Base-by-base conservation (phyloP, 2,113 vertebrate genomes). In the Pomatorhinus ruficollis region DNA sequence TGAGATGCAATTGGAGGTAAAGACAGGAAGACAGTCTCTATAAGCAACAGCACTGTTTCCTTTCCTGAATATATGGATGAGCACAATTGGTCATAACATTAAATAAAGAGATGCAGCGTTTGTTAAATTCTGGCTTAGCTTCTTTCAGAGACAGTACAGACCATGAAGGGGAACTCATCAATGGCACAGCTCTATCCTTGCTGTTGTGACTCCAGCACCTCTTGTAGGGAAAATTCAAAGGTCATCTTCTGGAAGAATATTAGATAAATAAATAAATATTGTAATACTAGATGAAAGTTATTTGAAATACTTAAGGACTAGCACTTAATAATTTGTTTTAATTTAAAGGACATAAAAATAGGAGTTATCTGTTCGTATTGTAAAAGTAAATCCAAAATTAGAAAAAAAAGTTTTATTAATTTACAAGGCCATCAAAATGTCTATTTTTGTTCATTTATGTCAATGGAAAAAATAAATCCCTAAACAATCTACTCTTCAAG, bases 71-170 rank as follows among this genome's bases (percentile, higher is more conserved):
- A 59, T 22, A 44, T 12, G 7, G 71, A 65, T 10, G 3, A 35
- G 23, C 42, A 50, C 4, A 5, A 83, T 11, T 53, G 35, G 54
- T 12, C 0, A 0, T 21, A 76, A 84, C 22, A 39, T 39, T 82
- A 76, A 57, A 33, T 39, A 61, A 61, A 53, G 12, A 65, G 63
- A 64, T 5, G 11, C 14, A 64, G 35, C n/a, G 4, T 54, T 39
- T 76, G 49, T 0, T 71, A 70, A 81, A 78, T 72, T 89, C n/a
- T 83, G 24, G 2, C 40, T 68, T 63, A 54, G 33, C 18, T 83
- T 72, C 50, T 56, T 86, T 80, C n/a, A 35, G 9, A 59, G 31
- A 56, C 5, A 35, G 15, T 13, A 20, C 8, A 83, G 77, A 65
- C 78, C 81, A 52, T 31, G 1, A 78, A 69, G 21, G 64, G 16